Percentiles rank a stretch among this genome's conserved stretches.
Conservation (phyloP, 2,113 vertebrate species). For the Pterocles burchelli region DNA sequence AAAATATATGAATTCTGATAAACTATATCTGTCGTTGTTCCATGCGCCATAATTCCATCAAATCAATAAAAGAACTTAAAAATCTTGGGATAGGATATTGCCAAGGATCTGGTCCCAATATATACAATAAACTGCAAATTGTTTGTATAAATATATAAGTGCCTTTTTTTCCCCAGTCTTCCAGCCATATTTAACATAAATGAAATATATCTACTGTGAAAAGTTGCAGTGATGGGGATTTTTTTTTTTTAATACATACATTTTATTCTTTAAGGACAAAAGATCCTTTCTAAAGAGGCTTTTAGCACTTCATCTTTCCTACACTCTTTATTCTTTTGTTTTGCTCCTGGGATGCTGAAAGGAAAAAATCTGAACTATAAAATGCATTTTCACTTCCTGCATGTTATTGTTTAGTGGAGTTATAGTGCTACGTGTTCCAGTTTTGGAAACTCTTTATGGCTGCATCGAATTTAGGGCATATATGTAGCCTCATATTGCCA, state of each 20-base stretch:
- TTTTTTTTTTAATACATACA: background rate
- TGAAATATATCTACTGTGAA: background rate
- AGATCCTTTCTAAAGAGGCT: slow-evolving; percentile 25
- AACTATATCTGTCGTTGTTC: background rate
- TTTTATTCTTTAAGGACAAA: background rate
- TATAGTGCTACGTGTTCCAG: background rate
- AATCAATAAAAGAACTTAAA: background rate
- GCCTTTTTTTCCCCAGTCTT: background rate
- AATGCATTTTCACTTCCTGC: background rate
- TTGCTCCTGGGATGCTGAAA: slow-evolving; percentile 40
- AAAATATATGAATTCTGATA: background rate
- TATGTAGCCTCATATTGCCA: background rate
- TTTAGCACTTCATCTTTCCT: slow-evolving; percentile 49
- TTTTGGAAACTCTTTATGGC: slow-evolving; percentile 2
- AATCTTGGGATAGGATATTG: background rate
- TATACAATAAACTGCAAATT: background rate
- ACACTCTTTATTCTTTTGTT: slow-evolving; percentile 45
- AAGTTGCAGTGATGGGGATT: background rate
- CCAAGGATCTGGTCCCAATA: background rate
- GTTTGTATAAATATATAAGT: background rate
- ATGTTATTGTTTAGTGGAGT: background rate
- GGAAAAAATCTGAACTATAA: slow-evolving; percentile 1
- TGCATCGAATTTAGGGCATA: background rate
- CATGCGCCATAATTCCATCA: background rate
- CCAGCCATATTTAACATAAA: background rate